Evolutionary conservation across 1,140 invertebrate species (phyloP).

Genomic region (Brachionus sp.): DNA sequence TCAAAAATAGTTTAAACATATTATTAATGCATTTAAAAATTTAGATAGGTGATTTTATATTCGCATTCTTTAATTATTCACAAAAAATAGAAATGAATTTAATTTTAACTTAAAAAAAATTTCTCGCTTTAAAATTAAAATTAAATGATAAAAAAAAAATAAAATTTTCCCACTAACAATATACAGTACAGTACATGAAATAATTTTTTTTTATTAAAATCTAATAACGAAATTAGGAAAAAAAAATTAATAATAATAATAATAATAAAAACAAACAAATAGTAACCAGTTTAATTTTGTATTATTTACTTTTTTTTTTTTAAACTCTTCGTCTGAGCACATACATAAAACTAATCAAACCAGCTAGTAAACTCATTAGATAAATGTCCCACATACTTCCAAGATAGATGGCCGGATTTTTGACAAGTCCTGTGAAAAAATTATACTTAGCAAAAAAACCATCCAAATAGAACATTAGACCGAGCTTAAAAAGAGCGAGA

Average conservation of each 20-base stretch:
- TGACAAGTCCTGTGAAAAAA: neutral
- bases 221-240: no score
- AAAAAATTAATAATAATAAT: no score
- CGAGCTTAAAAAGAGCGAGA: constrained; percentile 80
- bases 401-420: neutral
- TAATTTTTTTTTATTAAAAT: no score
- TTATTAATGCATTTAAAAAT: no score
- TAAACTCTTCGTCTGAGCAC: constrained; percentile 19
- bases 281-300: neutral
- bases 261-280: neutral
- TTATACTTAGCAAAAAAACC: neutral
- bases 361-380: constrained; percentile 18
- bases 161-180: no score
- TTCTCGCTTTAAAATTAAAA: no score
- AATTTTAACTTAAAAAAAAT: no score
- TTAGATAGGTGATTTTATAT: no score
- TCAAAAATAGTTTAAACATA: no score
- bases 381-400: constrained; percentile 45
- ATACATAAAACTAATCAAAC: constrained; percentile 34
- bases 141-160: neutral
- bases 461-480: constrained; percentile 3
- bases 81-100: no score
- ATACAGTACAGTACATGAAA: no score
- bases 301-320: neutral
- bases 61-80: no score